phyloP scores from a whole-genome alignment of 2,797 vertebrate species.

The Arnoldichthys spilopterus region DNA sequence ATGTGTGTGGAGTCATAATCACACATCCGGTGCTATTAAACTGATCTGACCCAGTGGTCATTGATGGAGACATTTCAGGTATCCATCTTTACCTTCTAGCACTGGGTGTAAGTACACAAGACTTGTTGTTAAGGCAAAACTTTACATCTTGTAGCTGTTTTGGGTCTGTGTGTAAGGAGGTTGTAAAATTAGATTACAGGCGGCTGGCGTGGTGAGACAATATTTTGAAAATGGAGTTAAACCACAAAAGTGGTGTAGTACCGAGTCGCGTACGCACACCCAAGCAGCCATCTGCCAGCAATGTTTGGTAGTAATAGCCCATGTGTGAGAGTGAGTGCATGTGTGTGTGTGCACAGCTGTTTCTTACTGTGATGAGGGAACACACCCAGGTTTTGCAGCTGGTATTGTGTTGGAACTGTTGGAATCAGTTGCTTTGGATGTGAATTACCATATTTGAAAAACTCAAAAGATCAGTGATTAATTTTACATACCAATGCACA shows the following conservation, averaged over 20 bases:
- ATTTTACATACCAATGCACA: too few species aligned
- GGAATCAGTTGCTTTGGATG: not conserved
- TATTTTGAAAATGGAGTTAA: constrained; percentile 46
- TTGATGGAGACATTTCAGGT: too few species aligned
- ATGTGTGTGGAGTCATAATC: too few species aligned
- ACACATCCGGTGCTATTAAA: too few species aligned
- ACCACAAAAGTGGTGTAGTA: constrained; percentile 62
- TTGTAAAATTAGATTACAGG: constrained; percentile 67
- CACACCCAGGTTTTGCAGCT: constrained; percentile 45
- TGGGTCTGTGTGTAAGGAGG: constrained; percentile 19
- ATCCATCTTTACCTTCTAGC: not conserved
- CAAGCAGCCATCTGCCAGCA: constrained; percentile 44
- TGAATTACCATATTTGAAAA: too few species aligned
- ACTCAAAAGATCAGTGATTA: too few species aligned
- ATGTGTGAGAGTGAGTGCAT: not conserved
- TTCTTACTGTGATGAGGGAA: constrained; percentile 62
- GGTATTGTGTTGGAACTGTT: constrained; percentile 16
- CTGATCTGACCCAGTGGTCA: too few species aligned
- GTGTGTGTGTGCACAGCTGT: constrained; percentile 43
- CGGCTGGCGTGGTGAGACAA: constrained; percentile 20
- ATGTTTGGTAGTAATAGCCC: not conserved
- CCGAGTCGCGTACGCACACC: constrained; percentile 58
- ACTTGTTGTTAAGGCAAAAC: not conserved
- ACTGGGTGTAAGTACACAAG: not conserved
- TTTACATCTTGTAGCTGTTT: not conserved